Base-by-base conservation (phyloP, 92 coral and sea anemone genomes). In the Epizoanthus rinbou region DNA sequence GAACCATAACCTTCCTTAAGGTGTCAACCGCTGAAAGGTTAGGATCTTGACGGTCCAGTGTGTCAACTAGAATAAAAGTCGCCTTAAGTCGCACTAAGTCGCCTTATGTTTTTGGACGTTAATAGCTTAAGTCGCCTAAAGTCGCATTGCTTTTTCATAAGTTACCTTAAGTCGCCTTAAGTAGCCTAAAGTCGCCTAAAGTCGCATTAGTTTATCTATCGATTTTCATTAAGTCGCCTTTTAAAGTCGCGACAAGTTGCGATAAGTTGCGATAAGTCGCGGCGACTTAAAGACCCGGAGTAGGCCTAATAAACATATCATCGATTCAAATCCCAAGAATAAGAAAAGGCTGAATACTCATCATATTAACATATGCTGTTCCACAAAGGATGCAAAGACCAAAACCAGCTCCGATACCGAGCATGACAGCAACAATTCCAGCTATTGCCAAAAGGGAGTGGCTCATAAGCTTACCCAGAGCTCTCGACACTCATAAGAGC, bases 281-380 rank as follows among this genome's bases (percentile, higher is more conserved):
- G n/a, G n/a, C n/a, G n/a, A n/a, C n/a, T n/a, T n/a, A n/a, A n/a
- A n/a, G n/a, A n/a, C n/a, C n/a, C n/a, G n/a, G n/a, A n/a, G n/a
- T n/a, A n/a, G n/a, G n/a, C n/a, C n/a, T n/a, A n/a, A n/a, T n/a
- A 24, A 89, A 86, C 86, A 89, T 89, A 72, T 86, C 92, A 71
- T 86, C 92, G 18, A 89, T 89, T 23, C 92, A 90, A 10, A 89
- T 80, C 47, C 90, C 92, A 64, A 89, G 80, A 52, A 86, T 84
- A 14, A 89, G 86, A 52, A 89, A 89, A 24, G 92, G 92, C 6
- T 86, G 64, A 13, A 89, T 72, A 22, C 85, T 90, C 19, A 86
- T 84, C 21, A 86, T 68, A 63, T 90, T 82, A 13, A 89, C 87
- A 70, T 79, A 89, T 8, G 87, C 84, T 3, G 71, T 75, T 15